Percentiles rank a stretch among this genome's conserved stretches.
Evolutionary conservation across 1,140 invertebrate genomes (phyloP).

Genomic region (Pseudomyrmex cubaensis): DNA sequence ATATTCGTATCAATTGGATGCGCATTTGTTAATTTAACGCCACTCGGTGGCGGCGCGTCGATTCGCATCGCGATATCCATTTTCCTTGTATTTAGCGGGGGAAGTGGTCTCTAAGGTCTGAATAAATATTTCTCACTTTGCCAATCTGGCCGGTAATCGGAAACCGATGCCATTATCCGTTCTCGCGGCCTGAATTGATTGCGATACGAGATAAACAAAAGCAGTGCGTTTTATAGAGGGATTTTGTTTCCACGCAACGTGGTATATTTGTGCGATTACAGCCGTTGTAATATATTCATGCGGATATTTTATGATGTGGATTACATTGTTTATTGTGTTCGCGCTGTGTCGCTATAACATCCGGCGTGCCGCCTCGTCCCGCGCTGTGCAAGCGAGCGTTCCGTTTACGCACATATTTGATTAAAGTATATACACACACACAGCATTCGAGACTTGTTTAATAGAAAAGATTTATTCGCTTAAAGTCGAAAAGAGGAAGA

Average conservation of each 20-base stretch:
- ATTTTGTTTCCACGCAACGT: conserved; percentile 12
- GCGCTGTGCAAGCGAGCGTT: background rate
- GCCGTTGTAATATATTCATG: conserved; percentile 20
- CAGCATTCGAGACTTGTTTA: conserved; percentile 2
- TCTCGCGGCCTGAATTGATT: conserved; percentile 19
- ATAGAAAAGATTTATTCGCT: conserved; percentile 8
- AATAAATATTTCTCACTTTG: conserved; percentile 49
- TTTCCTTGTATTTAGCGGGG: conserved; percentile 25
- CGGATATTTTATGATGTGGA: conserved; percentile 27
- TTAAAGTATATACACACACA: background rate
- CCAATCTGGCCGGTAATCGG: background rate
- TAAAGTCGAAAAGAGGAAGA: background rate
- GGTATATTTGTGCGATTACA: background rate
- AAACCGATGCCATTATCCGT: background rate
- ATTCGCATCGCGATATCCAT: background rate
- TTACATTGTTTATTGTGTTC: conserved; percentile 18
- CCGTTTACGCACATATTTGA: conserved; percentile 5
- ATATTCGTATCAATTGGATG: conserved; percentile 45
- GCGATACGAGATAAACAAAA: conserved; percentile 9
- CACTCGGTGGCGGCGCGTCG: background rate
- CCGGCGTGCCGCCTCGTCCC: background rate
- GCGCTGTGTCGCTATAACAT: conserved; percentile 4
- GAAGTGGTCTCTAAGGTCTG: conserved; percentile 19
- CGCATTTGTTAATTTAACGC: conserved; percentile 65
- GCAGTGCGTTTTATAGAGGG: conserved; percentile 6